A percentile compares a stretch with the other conserved stretches of the same genome.
phyloP scores from a whole-genome alignment of 2,888 invertebrate species.

The Aspidiotus destructor region DNA sequence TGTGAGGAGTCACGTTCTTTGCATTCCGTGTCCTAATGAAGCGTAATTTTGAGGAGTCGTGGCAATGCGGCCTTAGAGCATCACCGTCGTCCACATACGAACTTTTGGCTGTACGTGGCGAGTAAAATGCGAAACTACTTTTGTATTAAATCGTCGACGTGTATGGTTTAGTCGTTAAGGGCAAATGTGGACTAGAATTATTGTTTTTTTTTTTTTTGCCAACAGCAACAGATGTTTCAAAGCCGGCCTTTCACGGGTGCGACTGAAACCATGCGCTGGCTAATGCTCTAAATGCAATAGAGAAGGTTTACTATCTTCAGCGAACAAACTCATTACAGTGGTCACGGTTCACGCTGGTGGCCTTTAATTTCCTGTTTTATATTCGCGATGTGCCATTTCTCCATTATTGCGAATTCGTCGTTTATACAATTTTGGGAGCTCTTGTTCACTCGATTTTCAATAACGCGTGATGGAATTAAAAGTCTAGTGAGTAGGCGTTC shows the following conservation, averaged over 20 bases:
- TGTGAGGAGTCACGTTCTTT: too few species aligned
- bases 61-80: too few species aligned
- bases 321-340: slow-evolving; percentile 17
- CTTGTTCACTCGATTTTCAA: not conserved
- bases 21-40: too few species aligned
- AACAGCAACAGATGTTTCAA: slow-evolving; percentile 29
- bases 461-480: not conserved
- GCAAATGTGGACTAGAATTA: slow-evolving; percentile 31
- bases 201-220: slow-evolving; percentile 10
- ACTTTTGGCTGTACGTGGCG: too few species aligned
- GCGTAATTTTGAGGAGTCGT: too few species aligned
- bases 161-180: slow-evolving; percentile 26
- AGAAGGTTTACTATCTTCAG: too few species aligned
- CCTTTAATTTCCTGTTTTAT: slow-evolving; percentile 28
- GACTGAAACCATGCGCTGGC: slow-evolving; percentile 7
- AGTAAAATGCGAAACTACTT: not conserved
- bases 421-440: not conserved
- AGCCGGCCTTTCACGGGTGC: slow-evolving; percentile 21
- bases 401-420: slow-evolving; percentile 27
- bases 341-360: slow-evolving; percentile 10
- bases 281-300: too few species aligned
- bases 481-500: not conserved
- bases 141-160: slow-evolving; percentile 14
- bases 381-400: slow-evolving; percentile 25
- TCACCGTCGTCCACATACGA: too few species aligned